Evolutionary conservation across 1,140 invertebrate genomes (phyloP).

Genomic region (Drosophila grimshawi): DNA sequence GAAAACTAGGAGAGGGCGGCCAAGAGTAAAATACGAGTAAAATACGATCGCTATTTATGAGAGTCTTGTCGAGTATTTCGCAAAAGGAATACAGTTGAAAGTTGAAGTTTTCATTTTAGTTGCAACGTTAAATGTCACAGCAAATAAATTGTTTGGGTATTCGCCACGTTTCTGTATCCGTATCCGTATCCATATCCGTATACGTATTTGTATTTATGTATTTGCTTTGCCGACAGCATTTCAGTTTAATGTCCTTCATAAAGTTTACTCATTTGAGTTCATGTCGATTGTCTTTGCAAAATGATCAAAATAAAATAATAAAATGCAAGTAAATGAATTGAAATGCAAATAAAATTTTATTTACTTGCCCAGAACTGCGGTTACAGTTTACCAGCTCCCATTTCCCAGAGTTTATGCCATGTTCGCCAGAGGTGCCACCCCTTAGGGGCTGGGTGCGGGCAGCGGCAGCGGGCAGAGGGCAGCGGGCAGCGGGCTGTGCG

Average conservation of each 20-base stretch:
- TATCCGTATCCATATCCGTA: too few relatives aligned
- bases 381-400: constrained; percentile 10
- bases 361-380: constrained; percentile 48
- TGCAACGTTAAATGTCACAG: too few relatives aligned
- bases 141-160: too few relatives aligned
- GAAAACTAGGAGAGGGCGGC: not conserved
- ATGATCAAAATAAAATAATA: constrained; percentile 76
- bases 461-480: not conserved
- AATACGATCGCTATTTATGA: not conserved
- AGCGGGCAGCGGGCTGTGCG: not conserved
- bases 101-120: too few relatives aligned
- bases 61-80: not conserved
- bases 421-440: constrained; percentile 11
- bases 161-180: too few relatives aligned
- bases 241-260: constrained; percentile 60
- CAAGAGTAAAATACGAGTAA: not conserved
- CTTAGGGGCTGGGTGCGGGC: not conserved
- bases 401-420: constrained; percentile 6
- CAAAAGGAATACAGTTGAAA: too few relatives aligned
- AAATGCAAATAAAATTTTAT: constrained; percentile 79
- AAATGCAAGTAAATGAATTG: constrained; percentile 76
- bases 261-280: constrained; percentile 69
- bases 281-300: constrained; percentile 65
- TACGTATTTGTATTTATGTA: too few relatives aligned
- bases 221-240: constrained; percentile 21